Base-by-base conservation (phyloP, 2,888 invertebrate species). In the Caenorhabditis imperialis region DNA sequence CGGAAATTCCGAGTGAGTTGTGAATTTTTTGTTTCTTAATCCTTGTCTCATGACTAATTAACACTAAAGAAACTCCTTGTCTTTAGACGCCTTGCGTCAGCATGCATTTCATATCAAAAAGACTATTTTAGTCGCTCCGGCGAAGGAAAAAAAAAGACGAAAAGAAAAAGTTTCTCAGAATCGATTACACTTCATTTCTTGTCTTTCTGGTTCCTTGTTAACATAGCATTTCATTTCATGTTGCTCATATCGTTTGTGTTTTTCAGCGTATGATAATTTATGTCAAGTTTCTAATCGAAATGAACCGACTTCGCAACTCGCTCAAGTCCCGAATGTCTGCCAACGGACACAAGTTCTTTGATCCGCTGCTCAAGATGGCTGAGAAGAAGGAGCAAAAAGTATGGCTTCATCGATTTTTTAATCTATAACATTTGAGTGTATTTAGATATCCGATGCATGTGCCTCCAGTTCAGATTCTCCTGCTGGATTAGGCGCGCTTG, bases 1-100 rank as follows among this genome's bases (percentile, higher is more conserved):
- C 77, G 84, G 61, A 79, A 79, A 42, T 87, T 87, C 77, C 67
- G 86, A 62, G 85, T 85, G 60, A 63, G 79, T 73, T n/a, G 37
- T 12, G 6, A 20, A 33, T 33, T 20, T 35, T 35, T 33, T 37
- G 35, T 18, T 20, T 20, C 37, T 23, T 20, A 10, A 6, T 40
- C 10, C 3, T 7, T 23, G 16, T 44, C 10, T 44, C 14, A 23
- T 37, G 6, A 20, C 2, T 35, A 57, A 42, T 35, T 22, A 44
- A 27, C 10, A 2, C 10, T 23, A 25, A 7, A 8, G 22, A 8
- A 45, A 23, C 25, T 37, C 27, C 38, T 25, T 40, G 5, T 54
- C 27, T 12, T 16, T 7, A 18, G 22, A 27, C n/a, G 6, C 16
- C 1, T 44, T 18, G 57, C 61, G 57, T 57, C 61, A 51, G 18